A percentile compares a stretch with the other conserved stretches of the same genome.
Evolutionary conservation across 2,888 invertebrate genomes (phyloP).

Genomic region (Alloplasta piceator): DNA sequence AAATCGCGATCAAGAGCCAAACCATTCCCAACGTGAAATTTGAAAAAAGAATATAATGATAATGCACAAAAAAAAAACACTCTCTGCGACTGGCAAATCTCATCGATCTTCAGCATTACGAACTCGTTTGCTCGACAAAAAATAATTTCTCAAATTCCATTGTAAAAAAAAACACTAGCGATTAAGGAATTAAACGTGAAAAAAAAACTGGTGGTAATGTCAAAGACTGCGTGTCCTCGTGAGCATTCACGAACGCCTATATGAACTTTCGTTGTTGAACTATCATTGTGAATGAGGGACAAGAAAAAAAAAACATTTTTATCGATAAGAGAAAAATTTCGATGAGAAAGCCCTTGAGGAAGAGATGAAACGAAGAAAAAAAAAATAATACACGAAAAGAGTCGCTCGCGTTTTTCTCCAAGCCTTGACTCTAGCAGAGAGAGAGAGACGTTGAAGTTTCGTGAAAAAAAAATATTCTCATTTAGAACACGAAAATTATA

Average conservation of each 20-base stretch:
- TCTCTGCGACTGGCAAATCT: slow-evolving; percentile 30
- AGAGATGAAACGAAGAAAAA: neutral
- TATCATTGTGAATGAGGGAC: slow-evolving; percentile 37
- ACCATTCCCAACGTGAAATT: slow-evolving; percentile 30
- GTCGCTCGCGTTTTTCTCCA: slow-evolving; percentile 68
- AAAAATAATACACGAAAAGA: slow-evolving; percentile 53
- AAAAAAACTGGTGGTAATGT: slow-evolving; percentile 48
- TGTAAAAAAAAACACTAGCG: slow-evolving; percentile 39
- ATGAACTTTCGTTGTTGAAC: slow-evolving; percentile 61
- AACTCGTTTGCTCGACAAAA: slow-evolving; percentile 47
- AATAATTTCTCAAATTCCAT: slow-evolving; percentile 36
- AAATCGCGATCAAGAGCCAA: slow-evolving; percentile 41
- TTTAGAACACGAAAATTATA: slow-evolving; percentile 36
- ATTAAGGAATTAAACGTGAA: slow-evolving; percentile 28
- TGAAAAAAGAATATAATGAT: slow-evolving; percentile 28
- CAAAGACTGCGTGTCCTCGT: slow-evolving; percentile 63
- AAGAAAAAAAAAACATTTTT: neutral
- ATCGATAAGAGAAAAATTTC: slow-evolving; percentile 23
- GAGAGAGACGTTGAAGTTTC: slow-evolving; percentile 28
- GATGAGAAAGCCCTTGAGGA: slow-evolving; percentile 38
- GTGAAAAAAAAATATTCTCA: slow-evolving; percentile 33
- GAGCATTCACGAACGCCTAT: slow-evolving; percentile 66
- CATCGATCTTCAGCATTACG: slow-evolving; percentile 58
- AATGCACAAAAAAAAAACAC: slow-evolving; percentile 29
- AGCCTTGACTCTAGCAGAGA: slow-evolving; percentile 55